Base-by-base conservation (phyloP, 1,140 invertebrate genomes). In the Latrodectus geometricus region DNA sequence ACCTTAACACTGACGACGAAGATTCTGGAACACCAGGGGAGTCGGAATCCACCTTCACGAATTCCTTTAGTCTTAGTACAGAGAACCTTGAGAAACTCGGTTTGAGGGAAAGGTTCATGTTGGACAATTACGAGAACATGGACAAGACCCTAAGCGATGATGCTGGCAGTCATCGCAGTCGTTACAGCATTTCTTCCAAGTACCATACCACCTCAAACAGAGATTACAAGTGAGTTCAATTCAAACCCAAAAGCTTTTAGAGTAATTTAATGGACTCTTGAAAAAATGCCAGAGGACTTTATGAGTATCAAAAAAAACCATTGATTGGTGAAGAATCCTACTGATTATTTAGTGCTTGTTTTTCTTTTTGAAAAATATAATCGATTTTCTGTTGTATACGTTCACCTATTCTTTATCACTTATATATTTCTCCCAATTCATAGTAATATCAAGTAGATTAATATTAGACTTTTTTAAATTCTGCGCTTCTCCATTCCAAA, bases 91-190 rank as follows among this genome's bases (percentile, higher is more conserved):
- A 96, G 91, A 92, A 93, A 86, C 91, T 95, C 0, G 93, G 92
- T 0, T 93, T 94, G 68, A 90, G 95, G 9, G 95, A 95, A 90
- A 94, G 94, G 89, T 96, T 94, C 90, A 91, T 96, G 56, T 95
- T 95, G 89, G 94, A 94, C 65, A 95, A 94, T 20, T 95, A 95
- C 90, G 95, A 96, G 90, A 95, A 94, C 88, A 91, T 95, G 15
- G 94, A 94, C 50, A 86, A 87, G 69, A 50, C 23, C n/a, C 56
- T 73, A 20, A 23, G 61, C 17, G 69, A 69, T 12, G 68, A 50
- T 0, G 87, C n/a, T 9, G 56, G 9, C 9, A 35, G 54, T 54
- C 20, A 52, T 54, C 80, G 49, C 15, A 82, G 48, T 14, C 72
- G 87, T 1, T 69, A 79, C 74, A 90, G 89, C 74, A 89, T 90